Percentiles rank a stretch among this genome's conserved stretches.
phyloP scores from a whole-genome alignment of 2,113 vertebrate species.

The Toxotes jaculatrix region DNA sequence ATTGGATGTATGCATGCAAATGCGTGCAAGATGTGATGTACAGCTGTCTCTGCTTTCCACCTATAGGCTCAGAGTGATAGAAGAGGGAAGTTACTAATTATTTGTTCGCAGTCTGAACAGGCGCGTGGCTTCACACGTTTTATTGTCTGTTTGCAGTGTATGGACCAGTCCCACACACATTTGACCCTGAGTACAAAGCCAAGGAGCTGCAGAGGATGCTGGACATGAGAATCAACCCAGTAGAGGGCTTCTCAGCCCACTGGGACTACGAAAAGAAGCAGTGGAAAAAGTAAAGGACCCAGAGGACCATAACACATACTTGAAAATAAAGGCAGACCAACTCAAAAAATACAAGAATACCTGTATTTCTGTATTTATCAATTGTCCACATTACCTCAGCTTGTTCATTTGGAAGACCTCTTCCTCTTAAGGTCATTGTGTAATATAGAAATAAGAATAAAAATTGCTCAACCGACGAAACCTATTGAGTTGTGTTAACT shows the following conservation, averaged over 20 bases:
- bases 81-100: not conserved
- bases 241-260: constrained; percentile 89
- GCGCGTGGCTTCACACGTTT: not conserved
- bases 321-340: constrained; percentile 61
- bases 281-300: constrained; percentile 93
- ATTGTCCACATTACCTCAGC: constrained; percentile 79
- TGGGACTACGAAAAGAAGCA: constrained; percentile 97
- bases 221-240: constrained; percentile 92
- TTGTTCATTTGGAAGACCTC: constrained; percentile 83
- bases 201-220: constrained; percentile 92
- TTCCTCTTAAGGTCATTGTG: constrained; percentile 81
- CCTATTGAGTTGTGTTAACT: not conserved
- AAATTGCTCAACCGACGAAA: constrained; percentile 66
- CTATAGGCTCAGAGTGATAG: not conserved
- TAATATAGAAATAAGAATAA: constrained; percentile 86
- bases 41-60: not conserved
- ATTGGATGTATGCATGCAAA: not conserved
- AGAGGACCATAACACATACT: constrained; percentile 60
- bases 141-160: constrained; percentile 84
- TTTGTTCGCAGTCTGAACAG: not conserved
- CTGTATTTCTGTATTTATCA: constrained; percentile 77
- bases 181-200: constrained; percentile 86
- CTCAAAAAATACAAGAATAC: constrained; percentile 60
- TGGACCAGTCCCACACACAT: constrained; percentile 88
- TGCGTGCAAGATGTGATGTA: not conserved